Conservation (phyloP, 2,888 invertebrate genomes). For the Lysandra coridon region DNA sequence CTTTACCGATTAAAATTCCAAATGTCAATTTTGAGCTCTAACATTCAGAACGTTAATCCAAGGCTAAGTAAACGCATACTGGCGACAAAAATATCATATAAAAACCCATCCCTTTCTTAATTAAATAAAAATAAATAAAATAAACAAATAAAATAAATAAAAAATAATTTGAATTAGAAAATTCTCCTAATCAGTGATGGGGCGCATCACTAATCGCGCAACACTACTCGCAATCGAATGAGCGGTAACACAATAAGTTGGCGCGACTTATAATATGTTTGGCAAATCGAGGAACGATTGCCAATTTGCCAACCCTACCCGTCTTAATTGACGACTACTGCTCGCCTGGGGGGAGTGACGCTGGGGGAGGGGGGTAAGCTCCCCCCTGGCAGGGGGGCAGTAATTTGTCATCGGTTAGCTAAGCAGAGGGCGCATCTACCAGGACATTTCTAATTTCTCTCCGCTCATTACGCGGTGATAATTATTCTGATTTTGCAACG, state of each 20-base stretch:
- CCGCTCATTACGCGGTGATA: conserved; percentile 57
- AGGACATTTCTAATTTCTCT: conserved; percentile 66
- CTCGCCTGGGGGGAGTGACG: conserved; percentile 61
- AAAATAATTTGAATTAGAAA: no score
- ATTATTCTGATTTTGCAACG: background rate
- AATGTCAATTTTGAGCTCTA: no score
- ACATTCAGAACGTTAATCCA: no score
- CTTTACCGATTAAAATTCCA: no score
- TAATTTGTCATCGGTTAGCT: conserved; percentile 80
- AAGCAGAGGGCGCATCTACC: conserved; percentile 67
- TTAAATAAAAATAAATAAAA: no score
- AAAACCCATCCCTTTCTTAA: background rate
- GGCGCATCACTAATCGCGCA: background rate
- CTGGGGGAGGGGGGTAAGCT: conserved; percentile 46
- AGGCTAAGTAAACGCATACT: no score
- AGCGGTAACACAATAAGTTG: conserved; percentile 42
- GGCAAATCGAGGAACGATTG: conserved; percentile 74
- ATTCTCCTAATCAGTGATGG: background rate
- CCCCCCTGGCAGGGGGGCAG: conserved; percentile 53
- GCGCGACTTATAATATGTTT: conserved; percentile 55
- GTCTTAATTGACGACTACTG: conserved; percentile 76
- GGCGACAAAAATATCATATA: no score
- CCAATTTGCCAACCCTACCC: conserved; percentile 76
- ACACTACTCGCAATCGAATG: conserved; percentile 11
- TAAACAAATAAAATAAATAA: no score